Evolutionary conservation across 1,140 invertebrate genomes (phyloP).

Genomic region (Drosophila pseudoobscura): DNA sequence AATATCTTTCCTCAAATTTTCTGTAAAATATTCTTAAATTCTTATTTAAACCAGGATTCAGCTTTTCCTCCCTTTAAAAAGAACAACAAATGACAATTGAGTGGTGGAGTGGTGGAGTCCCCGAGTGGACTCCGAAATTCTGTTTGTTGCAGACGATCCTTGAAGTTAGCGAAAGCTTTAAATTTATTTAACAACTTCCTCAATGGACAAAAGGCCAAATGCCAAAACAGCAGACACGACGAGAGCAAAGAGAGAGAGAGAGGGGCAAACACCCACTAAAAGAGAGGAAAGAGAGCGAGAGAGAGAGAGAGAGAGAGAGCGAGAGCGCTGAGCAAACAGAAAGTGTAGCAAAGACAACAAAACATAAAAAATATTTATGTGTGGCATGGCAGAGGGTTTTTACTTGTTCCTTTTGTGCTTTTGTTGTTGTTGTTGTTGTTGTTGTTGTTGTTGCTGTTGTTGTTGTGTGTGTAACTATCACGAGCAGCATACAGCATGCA

Average conservation of each 20-base stretch:
- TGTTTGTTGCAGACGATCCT: conserved; percentile 25
- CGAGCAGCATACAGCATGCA: conserved; percentile 23
- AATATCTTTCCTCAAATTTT: no score
- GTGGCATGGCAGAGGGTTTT: conserved; percentile 58
- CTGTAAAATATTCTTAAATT: no score
- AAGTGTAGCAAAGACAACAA: conserved; percentile 66
- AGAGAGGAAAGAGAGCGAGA: not conserved
- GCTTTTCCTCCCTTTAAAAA: not conserved
- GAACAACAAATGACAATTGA: conserved; percentile 34
- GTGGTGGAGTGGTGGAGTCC: not conserved
- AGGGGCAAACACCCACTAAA: conserved; percentile 14
- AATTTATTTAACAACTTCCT: conserved; percentile 77
- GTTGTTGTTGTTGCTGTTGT: no score
- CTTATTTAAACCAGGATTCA: not conserved
- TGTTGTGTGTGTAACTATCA: conserved; percentile 31
- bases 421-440: conserved; percentile 16
- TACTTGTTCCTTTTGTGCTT: conserved; percentile 15
- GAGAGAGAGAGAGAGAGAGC: not conserved
- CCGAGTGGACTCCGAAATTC: conserved; percentile 5
- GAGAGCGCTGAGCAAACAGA: conserved; percentile 42
- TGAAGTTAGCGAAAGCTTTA: conserved; percentile 43
- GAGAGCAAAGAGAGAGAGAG: conserved; percentile 15
- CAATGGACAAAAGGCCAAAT: conserved; percentile 69
- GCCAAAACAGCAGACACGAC: conserved; percentile 47
- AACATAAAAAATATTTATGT: conserved; percentile 77